These are phyloP conservation scores for Ploceus nigricollis DNA, from an alignment of 2,113 vertebrate genomes.

Conservation along the genomic window DNA sequence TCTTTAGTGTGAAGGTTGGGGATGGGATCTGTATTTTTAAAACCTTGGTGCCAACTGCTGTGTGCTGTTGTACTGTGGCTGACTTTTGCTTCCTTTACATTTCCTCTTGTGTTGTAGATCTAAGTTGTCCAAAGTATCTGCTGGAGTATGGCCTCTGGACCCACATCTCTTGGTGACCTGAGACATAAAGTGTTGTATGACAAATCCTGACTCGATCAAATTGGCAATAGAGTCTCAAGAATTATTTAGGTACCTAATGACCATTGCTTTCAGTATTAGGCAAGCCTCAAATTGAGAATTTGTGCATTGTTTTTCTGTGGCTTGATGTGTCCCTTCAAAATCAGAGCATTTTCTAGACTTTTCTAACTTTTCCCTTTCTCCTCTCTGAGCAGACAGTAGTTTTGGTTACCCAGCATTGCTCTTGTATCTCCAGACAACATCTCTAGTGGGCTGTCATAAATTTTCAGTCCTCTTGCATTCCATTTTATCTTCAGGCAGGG, in stretches of 20 bases:
- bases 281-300: background rate
- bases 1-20: slow-evolving; percentile 18
- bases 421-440: background rate
- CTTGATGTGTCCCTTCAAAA: background rate
- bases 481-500: background rate
- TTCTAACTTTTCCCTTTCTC: background rate
- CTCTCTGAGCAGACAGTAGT: background rate
- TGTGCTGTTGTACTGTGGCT: slow-evolving; percentile 3
- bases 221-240: background rate
- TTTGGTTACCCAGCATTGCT: background rate
- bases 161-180: background rate
- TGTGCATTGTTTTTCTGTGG: background rate
- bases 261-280: background rate
- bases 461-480: background rate
- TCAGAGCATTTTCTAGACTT: background rate
- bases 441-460: background rate
- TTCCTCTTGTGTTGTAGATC: background rate
- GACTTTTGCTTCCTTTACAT: background rate
- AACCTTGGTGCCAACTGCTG: slow-evolving; percentile 3
- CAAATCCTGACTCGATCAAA: background rate
- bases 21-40: slow-evolving; percentile 46
- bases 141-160: background rate
- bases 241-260: background rate
- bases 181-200: background rate
- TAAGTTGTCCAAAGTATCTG: background rate